Conservation (phyloP, 2,113 vertebrate genomes). For the Trichechus manatus region DNA sequence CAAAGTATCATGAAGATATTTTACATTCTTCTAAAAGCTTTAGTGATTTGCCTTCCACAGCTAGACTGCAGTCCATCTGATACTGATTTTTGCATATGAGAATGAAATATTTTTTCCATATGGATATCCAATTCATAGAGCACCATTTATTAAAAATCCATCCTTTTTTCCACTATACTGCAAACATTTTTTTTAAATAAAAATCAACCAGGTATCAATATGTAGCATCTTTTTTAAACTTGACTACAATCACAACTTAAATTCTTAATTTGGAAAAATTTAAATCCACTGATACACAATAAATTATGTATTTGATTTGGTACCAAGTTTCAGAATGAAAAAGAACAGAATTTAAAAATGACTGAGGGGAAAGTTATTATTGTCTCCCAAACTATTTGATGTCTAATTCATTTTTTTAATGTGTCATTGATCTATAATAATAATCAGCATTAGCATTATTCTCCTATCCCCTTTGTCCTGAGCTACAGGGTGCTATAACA, state of each 20-base stretch:
- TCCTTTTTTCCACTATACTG: not conserved
- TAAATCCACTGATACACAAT: not conserved
- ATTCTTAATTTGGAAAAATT: slow-evolving; percentile 8
- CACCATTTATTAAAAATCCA: not conserved
- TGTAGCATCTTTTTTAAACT: not conserved
- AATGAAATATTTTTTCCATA: not conserved
- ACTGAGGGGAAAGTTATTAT: not conserved
- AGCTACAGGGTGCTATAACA: not conserved
- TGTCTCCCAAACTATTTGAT: not conserved
- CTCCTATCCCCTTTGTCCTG: not conserved
- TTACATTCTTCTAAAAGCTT: not conserved
- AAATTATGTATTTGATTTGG: not conserved
- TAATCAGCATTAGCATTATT: not conserved
- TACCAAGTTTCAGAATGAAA: not conserved
- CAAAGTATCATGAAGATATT: not conserved
- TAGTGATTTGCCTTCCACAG: not conserved
- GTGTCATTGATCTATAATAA: not conserved
- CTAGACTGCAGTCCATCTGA: not conserved
- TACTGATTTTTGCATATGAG: no score
- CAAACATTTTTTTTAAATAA: not conserved
- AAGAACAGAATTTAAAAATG: not conserved
- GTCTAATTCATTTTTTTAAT: not conserved
- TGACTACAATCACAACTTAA: slow-evolving; percentile 27
- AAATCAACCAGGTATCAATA: not conserved
- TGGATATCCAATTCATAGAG: not conserved